phyloP scores from a whole-genome alignment of 2,888 invertebrate genomes.

The Hypomecis punctinalis region DNA sequence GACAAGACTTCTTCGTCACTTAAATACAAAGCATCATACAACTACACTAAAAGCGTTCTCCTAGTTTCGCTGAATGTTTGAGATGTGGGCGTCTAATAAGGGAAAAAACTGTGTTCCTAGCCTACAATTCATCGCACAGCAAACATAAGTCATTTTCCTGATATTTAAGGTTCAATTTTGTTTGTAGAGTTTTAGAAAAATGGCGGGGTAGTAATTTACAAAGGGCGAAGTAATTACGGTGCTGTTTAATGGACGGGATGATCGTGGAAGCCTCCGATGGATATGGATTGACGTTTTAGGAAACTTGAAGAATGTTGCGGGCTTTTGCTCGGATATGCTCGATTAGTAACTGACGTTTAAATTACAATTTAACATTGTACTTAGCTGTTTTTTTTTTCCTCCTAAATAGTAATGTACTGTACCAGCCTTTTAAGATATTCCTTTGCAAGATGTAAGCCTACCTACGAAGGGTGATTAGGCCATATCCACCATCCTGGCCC shows the following conservation, averaged over 20 bases:
- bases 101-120: not conserved
- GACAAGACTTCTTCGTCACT: no score
- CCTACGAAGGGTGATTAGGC: no score
- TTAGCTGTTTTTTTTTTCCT: not conserved
- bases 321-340: slow-evolving; percentile 36
- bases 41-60: no score
- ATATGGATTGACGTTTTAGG: slow-evolving; percentile 52
- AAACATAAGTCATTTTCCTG: not conserved
- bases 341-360: slow-evolving; percentile 33
- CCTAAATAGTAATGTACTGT: no score
- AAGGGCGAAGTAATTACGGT: slow-evolving; percentile 57
- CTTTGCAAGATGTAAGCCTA: no score
- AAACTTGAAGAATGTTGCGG: slow-evolving; percentile 49
- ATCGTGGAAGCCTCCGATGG: slow-evolving; percentile 52
- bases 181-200: slow-evolving; percentile 4
- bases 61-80: no score
- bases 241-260: slow-evolving; percentile 52
- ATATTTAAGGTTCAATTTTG: slow-evolving; percentile 8
- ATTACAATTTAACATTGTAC: not conserved
- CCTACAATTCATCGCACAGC: not conserved
- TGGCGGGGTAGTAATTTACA: slow-evolving; percentile 46
- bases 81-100: no score
- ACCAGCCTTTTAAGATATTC: no score
- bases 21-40: no score
- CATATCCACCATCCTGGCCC: no score